phyloP scores from a whole-genome alignment of 1,140 invertebrate genomes.

The Vanessa atalanta region DNA sequence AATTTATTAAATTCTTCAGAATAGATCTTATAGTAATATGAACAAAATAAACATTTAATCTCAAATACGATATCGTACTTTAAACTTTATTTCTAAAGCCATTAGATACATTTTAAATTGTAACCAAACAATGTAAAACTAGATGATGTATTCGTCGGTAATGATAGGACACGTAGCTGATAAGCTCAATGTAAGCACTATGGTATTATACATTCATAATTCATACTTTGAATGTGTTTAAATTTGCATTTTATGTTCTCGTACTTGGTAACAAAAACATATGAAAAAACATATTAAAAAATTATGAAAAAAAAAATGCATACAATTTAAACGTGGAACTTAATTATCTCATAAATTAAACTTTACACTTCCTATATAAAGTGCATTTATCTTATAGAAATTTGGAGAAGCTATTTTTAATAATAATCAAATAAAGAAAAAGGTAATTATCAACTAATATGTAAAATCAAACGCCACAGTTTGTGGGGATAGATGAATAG shows the following conservation, averaged over 20 bases:
- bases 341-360: not conserved
- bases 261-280: not conserved
- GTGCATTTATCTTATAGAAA: no score
- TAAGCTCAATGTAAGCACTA: conserved; percentile 11
- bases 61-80: not conserved
- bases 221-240: not conserved
- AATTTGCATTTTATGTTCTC: conserved; percentile 7
- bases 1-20: no score
- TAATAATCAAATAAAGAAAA: no score
- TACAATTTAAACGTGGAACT: not conserved
- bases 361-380: no score
- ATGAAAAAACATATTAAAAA: not conserved
- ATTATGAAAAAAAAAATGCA: not conserved
- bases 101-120: not conserved
- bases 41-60: not conserved
- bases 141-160: not conserved
- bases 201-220: not conserved
- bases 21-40: not conserved
- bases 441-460: no score
- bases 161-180: conserved; percentile 16
- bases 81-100: not conserved
- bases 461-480: no score
- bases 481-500: no score
- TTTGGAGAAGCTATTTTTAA: no score
- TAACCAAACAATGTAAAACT: not conserved